A percentile compares a stretch with the other conserved stretches of the same genome.
phyloP scores from a whole-genome alignment of 2,888 invertebrate genomes.

The Stenodema calcarata region DNA sequence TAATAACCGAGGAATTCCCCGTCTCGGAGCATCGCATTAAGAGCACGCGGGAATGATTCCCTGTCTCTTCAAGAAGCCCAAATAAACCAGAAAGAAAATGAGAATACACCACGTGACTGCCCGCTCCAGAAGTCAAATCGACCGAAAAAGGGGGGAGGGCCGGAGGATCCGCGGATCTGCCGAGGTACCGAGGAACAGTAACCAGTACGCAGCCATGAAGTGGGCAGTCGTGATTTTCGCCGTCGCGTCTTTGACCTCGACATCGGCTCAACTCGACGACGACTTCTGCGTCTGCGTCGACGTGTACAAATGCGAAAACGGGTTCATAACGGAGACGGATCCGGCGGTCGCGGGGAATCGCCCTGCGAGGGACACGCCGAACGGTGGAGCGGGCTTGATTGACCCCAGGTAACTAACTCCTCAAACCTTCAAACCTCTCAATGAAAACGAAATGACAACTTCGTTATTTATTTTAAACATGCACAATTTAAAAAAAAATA shows the following conservation, averaged over 20 bases:
- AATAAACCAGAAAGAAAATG: too few species aligned
- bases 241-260: neutral
- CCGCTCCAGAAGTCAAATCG: neutral
- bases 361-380: neutral
- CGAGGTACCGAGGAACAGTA: neutral
- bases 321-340: neutral
- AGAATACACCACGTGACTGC: neutral
- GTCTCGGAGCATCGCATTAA: too few species aligned
- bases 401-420: neutral
- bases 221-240: neutral
- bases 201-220: neutral
- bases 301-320: constrained; percentile 20
- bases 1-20: too few species aligned
- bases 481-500: too few species aligned
- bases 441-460: too few species aligned
- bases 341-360: neutral
- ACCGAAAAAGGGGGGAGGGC: neutral
- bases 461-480: too few species aligned
- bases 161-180: neutral
- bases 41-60: too few species aligned
- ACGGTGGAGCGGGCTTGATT: neutral
- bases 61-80: too few species aligned
- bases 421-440: too few species aligned
- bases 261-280: neutral
- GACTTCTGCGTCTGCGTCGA: constrained; percentile 19